phyloP scores from a whole-genome alignment of 2,113 vertebrate genomes.

The Puffinus mauretanicus region DNA sequence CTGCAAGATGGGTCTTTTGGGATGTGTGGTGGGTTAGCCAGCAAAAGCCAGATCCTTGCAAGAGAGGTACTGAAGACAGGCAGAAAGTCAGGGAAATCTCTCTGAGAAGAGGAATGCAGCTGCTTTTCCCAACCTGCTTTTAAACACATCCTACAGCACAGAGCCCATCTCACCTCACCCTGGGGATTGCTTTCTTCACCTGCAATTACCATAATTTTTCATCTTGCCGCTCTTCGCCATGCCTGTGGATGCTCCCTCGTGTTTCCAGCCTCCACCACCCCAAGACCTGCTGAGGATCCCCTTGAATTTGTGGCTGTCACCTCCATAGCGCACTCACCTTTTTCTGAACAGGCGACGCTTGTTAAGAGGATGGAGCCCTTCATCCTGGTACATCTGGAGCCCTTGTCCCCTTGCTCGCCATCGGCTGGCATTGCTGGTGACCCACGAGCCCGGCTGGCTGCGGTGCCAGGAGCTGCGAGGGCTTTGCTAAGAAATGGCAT shows the following conservation, averaged over 20 bases:
- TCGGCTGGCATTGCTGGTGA: fast-evolving
- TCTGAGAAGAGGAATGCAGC: neutral
- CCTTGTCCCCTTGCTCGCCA: neutral
- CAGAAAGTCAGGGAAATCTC: neutral
- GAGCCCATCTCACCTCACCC: neutral
- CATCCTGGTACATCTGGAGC: neutral
- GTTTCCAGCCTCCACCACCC: neutral
- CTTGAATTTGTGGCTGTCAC: neutral
- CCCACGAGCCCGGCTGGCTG: fast-evolving
- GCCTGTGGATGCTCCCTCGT: neutral
- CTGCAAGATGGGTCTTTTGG: neutral
- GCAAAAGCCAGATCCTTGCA: neutral
- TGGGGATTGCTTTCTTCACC: neutral
- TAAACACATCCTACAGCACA: neutral
- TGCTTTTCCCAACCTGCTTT: neutral
- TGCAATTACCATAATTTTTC: neutral
- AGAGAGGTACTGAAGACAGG: neutral
- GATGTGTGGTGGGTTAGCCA: neutral
- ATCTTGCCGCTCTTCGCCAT: fast-evolving
- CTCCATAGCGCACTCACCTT: fast-evolving
- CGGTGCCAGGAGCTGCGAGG: fast-evolving
- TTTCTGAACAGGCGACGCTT: fast-evolving
- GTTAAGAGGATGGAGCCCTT: neutral
- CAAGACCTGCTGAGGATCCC: neutral
- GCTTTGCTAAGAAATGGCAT: neutral